A percentile compares a stretch with the other conserved stretches of the same genome.
phyloP scores from a whole-genome alignment of 2,888 invertebrate genomes.

The Sinelater perroti region DNA sequence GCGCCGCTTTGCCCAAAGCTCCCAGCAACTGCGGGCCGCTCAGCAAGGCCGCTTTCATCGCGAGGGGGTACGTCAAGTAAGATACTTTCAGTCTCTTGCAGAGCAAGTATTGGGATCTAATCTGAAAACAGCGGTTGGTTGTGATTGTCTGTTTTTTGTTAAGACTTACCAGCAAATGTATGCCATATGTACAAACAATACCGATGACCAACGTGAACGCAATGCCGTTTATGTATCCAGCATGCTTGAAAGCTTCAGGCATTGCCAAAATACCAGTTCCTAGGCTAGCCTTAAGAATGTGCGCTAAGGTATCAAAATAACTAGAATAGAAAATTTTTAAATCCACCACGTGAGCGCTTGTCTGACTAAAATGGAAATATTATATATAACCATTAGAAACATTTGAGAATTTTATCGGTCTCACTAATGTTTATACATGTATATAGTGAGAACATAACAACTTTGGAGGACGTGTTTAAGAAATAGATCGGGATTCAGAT shows the following conservation, averaged over 20 bases:
- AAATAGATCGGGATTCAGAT: too few species aligned
- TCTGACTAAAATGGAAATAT: too few species aligned
- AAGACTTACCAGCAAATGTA: slow-evolving; percentile 83
- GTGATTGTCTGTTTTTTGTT: too few species aligned
- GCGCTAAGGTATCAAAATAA: slow-evolving; percentile 82
- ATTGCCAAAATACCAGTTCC: slow-evolving; percentile 95
- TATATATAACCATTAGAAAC: too few species aligned
- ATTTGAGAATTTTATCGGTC: too few species aligned
- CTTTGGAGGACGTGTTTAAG: too few species aligned
- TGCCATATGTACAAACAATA: slow-evolving; percentile 83
- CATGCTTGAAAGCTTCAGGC: slow-evolving; percentile 89
- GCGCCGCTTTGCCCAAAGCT: slow-evolving; percentile 58
- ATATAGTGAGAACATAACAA: too few species aligned
- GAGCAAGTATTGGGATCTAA: slow-evolving; percentile 65
- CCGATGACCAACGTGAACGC: slow-evolving; percentile 82
- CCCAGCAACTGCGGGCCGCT: slow-evolving; percentile 75
- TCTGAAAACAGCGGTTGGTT: neutral
- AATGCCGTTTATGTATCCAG: slow-evolving; percentile 82
- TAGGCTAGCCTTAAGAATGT: slow-evolving; percentile 88
- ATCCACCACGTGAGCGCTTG: too few species aligned
- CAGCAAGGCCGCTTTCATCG: slow-evolving; percentile 77
- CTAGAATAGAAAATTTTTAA: too few species aligned
- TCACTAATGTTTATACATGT: too few species aligned
- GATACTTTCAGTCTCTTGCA: slow-evolving; percentile 75
- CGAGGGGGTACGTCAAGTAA: slow-evolving; percentile 79